Conservation (phyloP, 2,888 invertebrate genomes). For the Campoletis raptor region DNA sequence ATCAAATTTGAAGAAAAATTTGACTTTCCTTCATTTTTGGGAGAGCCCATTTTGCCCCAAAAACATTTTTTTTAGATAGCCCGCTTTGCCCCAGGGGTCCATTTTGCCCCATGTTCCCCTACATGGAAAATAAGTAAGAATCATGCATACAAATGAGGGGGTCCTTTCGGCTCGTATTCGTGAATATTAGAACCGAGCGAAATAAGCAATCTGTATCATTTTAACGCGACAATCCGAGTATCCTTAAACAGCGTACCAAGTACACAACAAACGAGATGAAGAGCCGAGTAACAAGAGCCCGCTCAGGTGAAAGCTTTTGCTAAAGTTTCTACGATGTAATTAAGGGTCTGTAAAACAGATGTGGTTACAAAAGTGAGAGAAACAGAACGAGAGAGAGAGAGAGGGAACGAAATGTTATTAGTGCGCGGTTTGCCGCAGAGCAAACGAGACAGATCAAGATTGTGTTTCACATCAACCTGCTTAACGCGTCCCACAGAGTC, state of each 20-base stretch:
- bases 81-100: too few relatives aligned
- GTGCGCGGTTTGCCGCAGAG: not conserved
- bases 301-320: constrained; percentile 39
- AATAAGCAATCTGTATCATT: constrained; percentile 72
- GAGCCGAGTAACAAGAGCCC: constrained; percentile 46
- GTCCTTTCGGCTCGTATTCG: constrained; percentile 26
- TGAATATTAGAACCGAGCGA: constrained; percentile 30
- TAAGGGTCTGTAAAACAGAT: constrained; percentile 57
- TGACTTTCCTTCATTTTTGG: too few relatives aligned
- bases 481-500: not conserved
- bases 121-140: too few relatives aligned
- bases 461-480: constrained; percentile 6
- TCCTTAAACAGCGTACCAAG: constrained; percentile 18
- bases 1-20: too few relatives aligned
- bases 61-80: too few relatives aligned
- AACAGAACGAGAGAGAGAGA: not conserved
- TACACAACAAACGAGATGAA: constrained; percentile 2
- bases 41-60: too few relatives aligned
- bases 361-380: not conserved
- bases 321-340: constrained; percentile 72
- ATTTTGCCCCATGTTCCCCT: too few relatives aligned
- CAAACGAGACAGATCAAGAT: constrained; percentile 13
- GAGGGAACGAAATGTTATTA: not conserved
- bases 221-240: constrained; percentile 70
- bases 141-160: not conserved